phyloP scores from a whole-genome alignment of 1,140 invertebrate species.

The Ceratosolen fusciceps region DNA sequence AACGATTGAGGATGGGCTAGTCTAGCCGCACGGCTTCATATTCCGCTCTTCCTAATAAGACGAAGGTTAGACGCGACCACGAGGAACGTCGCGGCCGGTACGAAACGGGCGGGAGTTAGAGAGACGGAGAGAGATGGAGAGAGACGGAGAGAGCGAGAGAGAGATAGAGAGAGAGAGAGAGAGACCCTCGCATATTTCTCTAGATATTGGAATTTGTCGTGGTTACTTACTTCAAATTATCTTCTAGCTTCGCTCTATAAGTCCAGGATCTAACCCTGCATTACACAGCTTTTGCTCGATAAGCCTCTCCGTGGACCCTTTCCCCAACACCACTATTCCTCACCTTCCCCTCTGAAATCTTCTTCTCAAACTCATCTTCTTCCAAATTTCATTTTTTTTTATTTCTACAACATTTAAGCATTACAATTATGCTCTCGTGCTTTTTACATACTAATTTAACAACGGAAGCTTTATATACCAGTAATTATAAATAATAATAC shows the following conservation, averaged over 20 bases:
- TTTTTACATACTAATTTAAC: too few species aligned
- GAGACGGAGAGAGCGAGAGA: too few species aligned
- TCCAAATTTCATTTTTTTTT: too few species aligned
- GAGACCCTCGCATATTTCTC: slow-evolving; percentile 69
- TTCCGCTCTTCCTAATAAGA: slow-evolving; percentile 57
- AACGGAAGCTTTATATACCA: too few species aligned
- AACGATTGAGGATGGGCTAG: slow-evolving; percentile 27
- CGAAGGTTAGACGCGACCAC: slow-evolving; percentile 66
- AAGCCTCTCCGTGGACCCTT: background rate
- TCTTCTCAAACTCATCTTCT: too few species aligned
- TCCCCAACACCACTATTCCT: background rate
- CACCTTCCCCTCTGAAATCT: background rate
- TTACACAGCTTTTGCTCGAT: slow-evolving; percentile 47
- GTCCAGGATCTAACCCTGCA: slow-evolving; percentile 58
- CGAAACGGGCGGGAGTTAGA: slow-evolving; percentile 56
- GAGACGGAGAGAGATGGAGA: too few species aligned
- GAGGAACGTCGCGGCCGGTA: slow-evolving; percentile 65
- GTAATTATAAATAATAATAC: too few species aligned
- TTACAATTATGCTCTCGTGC: too few species aligned
- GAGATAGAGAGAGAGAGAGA: too few species aligned
- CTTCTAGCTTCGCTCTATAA: slow-evolving; percentile 65
- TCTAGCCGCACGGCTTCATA: slow-evolving; percentile 11
- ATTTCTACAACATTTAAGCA: too few species aligned
- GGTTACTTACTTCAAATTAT: slow-evolving; percentile 71
- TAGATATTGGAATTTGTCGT: slow-evolving; percentile 72